These are phyloP conservation scores for Limosa lapponica DNA, from an alignment of 2,797 vertebrate genomes.

Conservation along the genomic window DNA sequence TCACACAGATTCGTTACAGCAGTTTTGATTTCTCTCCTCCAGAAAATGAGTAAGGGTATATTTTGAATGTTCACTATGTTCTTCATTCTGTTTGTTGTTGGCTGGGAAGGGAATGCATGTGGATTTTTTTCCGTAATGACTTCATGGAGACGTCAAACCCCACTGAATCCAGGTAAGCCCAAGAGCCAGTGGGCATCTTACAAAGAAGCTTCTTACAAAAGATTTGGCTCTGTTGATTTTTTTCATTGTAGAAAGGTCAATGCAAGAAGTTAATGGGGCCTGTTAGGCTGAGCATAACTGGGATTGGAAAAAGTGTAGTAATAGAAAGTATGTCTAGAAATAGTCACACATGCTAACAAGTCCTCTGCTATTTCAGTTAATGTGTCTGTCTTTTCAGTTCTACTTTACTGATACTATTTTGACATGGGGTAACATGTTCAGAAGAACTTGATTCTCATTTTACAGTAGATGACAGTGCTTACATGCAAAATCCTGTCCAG, in stretches of 20 bases:
- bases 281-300: not conserved
- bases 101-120: not conserved
- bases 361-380: not conserved
- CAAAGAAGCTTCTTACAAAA: not conserved
- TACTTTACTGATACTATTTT: not conserved
- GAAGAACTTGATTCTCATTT: not conserved
- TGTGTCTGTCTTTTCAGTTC: not conserved
- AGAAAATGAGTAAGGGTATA: not conserved
- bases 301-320: not conserved
- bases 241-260: not conserved
- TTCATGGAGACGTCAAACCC: not conserved
- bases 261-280: not conserved
- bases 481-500: not conserved
- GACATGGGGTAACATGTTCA: not conserved
- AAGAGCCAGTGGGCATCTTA: not conserved
- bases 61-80: not conserved
- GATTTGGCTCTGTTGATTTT: not conserved
- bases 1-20: accelerated
- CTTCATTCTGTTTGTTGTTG: not conserved
- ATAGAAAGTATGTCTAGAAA: not conserved
- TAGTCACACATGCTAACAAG: not conserved
- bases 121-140: not conserved
- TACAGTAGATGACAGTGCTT: not conserved
- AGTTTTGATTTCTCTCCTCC: not conserved
- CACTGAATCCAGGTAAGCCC: not conserved